Evolutionary conservation across 1,140 invertebrate genomes (phyloP).

Genomic region (Phenacoccus solenopsis): DNA sequence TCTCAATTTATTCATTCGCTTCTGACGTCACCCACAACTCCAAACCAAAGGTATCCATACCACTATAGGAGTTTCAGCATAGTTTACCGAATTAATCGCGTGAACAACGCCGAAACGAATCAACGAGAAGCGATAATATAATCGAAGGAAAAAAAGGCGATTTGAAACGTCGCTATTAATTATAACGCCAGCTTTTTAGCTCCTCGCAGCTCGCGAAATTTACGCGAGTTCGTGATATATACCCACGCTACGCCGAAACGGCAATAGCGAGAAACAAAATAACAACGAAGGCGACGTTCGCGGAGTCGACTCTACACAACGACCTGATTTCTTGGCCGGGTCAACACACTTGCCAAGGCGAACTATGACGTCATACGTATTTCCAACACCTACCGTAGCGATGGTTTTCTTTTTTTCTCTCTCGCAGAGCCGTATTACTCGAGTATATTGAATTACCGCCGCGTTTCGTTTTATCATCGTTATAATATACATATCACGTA

Average conservation of each 20-base stretch:
- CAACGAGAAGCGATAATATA: too few relatives aligned
- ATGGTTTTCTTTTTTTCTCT: conserved; percentile 12
- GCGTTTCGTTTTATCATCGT: neutral
- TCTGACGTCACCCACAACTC: too few relatives aligned
- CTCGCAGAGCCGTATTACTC: neutral
- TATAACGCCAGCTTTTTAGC: neutral
- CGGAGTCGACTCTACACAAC: neutral
- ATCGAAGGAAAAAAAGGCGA: too few relatives aligned
- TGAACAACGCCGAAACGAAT: too few relatives aligned
- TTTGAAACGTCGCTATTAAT: neutral
- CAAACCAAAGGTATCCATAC: too few relatives aligned
- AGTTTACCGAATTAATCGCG: too few relatives aligned
- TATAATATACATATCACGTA: too few relatives aligned
- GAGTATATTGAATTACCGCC: neutral
- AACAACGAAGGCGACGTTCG: neutral
- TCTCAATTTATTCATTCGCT: too few relatives aligned
- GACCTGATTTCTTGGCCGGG: conserved; percentile 9
- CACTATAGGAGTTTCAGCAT: too few relatives aligned
- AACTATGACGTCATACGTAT: conserved; percentile 9
- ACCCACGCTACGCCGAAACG: neutral
- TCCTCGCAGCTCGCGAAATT: too few relatives aligned
- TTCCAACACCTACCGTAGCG: neutral
- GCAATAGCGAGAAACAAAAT: neutral
- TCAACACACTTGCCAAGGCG: conserved; percentile 14
- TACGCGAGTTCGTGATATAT: neutral